Conservation (phyloP, 2,797 vertebrate species). For the Serranus cabrilla region DNA sequence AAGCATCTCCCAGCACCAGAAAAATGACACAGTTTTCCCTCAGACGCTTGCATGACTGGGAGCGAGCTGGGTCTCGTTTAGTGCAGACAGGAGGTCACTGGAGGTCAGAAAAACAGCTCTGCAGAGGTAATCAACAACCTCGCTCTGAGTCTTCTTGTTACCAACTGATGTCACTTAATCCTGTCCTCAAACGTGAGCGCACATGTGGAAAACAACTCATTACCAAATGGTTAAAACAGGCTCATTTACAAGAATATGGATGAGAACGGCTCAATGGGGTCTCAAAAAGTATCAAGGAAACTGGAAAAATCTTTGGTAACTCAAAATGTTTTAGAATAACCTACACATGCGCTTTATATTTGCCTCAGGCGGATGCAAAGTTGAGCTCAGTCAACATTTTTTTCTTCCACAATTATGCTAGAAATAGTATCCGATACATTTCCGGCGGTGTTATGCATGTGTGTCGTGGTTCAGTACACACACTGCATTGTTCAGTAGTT, state of each 20-base stretch:
- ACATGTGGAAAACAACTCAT: slow-evolving; percentile 31
- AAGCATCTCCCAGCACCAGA: slow-evolving; percentile 34
- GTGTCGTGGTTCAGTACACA: slow-evolving; percentile 8
- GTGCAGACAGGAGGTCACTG: slow-evolving; percentile 43
- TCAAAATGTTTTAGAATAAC: slow-evolving; percentile 30
- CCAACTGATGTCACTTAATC: slow-evolving; percentile 38
- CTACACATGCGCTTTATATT: slow-evolving; percentile 10
- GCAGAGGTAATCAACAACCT: slow-evolving; percentile 68
- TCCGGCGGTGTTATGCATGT: not conserved
- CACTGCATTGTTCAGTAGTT: slow-evolving; percentile 31
- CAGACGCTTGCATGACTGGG: slow-evolving; percentile 46
- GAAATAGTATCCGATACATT: slow-evolving; percentile 29
- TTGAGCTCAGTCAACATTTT: slow-evolving; percentile 38
- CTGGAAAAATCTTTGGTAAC: not conserved
- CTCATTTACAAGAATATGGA: slow-evolving; percentile 3
- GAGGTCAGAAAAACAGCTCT: slow-evolving; percentile 56
- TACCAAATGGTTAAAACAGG: slow-evolving; percentile 19
- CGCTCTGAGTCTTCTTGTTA: slow-evolving; percentile 36
- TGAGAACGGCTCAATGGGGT: not conserved
- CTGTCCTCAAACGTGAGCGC: not conserved
- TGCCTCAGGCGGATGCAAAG: slow-evolving; percentile 22
- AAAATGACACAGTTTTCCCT: slow-evolving; percentile 51
- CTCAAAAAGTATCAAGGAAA: not conserved
- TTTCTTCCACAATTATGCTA: slow-evolving; percentile 28
- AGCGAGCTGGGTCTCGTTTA: slow-evolving; percentile 54